These are phyloP conservation scores for Aelia acuminata DNA, from an alignment of 2,888 invertebrate genomes.

Conservation along the genomic window DNA sequence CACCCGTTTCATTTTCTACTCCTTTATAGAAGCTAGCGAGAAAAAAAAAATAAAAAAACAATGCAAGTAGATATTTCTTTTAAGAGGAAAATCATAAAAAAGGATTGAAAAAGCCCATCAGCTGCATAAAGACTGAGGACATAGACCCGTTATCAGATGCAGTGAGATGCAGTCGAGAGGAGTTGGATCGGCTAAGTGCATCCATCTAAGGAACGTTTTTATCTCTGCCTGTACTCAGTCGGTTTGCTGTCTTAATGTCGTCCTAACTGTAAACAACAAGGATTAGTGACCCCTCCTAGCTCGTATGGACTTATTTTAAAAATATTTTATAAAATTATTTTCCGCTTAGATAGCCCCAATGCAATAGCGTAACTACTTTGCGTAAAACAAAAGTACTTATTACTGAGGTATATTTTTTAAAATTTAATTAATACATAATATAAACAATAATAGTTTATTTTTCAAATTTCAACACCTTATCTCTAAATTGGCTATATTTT, in stretches of 20 bases:
- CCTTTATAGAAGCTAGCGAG: not conserved
- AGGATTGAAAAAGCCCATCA: not conserved
- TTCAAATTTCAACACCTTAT: too few relatives aligned
- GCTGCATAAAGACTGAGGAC: not conserved
- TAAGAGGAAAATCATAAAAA: constrained; percentile 30
- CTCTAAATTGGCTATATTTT: too few relatives aligned
- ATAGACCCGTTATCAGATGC: constrained; percentile 17
- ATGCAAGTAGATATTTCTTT: not conserved
- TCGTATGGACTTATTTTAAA: not conserved
- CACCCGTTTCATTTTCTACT: not conserved
- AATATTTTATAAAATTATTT: not conserved
- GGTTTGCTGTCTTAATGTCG: constrained; percentile 8
- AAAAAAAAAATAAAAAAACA: not conserved
- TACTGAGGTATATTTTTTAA: too few relatives aligned
- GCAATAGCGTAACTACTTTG: too few relatives aligned
- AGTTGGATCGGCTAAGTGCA: constrained; percentile 29
- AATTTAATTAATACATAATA: too few relatives aligned
- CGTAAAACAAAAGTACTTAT: too few relatives aligned
- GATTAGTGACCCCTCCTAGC: not conserved
- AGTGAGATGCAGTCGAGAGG: not conserved
- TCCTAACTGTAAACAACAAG: not conserved
- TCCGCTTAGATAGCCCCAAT: too few relatives aligned
- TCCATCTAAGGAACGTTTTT: constrained; percentile 20
- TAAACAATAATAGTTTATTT: too few relatives aligned
- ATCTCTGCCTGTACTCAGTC: not conserved